Evolutionary conservation across 2,888 invertebrate species (phyloP), one percentile per base, ranked within the genome.

Genomic region (Minunthozetes semirufus): DNA sequence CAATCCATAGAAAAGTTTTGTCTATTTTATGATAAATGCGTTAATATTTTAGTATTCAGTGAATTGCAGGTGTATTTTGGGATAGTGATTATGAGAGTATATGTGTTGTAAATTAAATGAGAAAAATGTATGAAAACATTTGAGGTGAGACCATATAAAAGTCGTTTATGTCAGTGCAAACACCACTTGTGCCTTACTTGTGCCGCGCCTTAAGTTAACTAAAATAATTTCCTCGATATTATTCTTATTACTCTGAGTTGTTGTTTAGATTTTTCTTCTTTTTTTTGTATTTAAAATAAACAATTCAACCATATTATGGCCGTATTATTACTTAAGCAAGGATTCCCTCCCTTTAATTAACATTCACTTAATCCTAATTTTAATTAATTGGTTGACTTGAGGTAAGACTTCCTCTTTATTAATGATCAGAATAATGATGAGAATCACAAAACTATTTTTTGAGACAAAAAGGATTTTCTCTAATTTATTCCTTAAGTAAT

Each of bases 11-110:
- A 48, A 48, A 6, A 19, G 2, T n/a, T 19, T 53, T 19, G 22
- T 53, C 11, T n/a, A 48, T 9, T 42, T 1, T 42, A 4, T 42
- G 13, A 53, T 6, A 53, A n/a, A 6, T 53, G 53, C 11, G 15
- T 48, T 48, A 48, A 19, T 53, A 22, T 53, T n/a, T 19, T 19
- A 1, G 22, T 53, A 53, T 1, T 53, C 19, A 27, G 15, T 59
- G 59, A 59, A 59, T 59, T 27, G 59, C 59, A 59, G 59, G 59
- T 59, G 59, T 59, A 59, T 59, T 59, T 59, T 19, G n/a, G 4
- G 59, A 13, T 13, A 19, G n/a, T n/a, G n/a, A n/a, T n/a, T n/a
- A n/a, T n/a, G n/a, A n/a, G n/a, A n/a, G n/a, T n/a, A n/a, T n/a
- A 27, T 9, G 1, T 3, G 19, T 22, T 19, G 22, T 56, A n/a